Conservation (phyloP, 2,113 vertebrate genomes). For the Addax nasomaculatus region DNA sequence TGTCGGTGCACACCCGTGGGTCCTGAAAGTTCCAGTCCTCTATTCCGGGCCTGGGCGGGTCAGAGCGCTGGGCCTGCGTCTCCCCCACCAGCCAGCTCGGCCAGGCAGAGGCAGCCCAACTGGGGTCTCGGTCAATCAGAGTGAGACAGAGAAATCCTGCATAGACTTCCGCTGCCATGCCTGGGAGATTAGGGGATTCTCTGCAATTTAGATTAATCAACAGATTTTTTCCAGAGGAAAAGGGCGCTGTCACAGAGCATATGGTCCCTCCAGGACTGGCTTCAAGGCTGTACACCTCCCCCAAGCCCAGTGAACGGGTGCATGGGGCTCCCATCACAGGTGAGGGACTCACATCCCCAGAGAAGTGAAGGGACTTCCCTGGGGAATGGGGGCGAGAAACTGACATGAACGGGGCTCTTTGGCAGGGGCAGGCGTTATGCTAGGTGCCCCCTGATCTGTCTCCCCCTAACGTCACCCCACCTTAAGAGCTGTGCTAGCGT, state of each 20-base stretch:
- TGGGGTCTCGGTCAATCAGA: not conserved
- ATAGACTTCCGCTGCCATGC: not conserved
- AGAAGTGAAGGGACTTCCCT: not conserved
- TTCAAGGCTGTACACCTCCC: accelerated
- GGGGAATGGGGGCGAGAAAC: not conserved
- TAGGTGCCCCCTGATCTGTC: no score
- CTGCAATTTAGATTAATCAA: not conserved
- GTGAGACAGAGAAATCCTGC: not conserved
- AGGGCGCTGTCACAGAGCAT: not conserved
- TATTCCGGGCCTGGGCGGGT: accelerated
- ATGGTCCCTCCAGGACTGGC: not conserved
- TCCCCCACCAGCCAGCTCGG: not conserved
- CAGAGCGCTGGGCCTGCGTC: not conserved
- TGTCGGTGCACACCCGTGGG: not conserved
- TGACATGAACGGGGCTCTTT: accelerated
- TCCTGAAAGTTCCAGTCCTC: not conserved
- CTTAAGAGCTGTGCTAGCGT: accelerated
- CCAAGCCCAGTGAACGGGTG: not conserved
- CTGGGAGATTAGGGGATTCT: not conserved
- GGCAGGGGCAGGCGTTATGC: not conserved
- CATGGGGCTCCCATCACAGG: accelerated
- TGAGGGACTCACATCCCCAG: accelerated
- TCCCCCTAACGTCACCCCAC: not conserved
- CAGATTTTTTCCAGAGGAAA: not conserved
- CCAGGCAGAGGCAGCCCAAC: accelerated